Base-by-base conservation (phyloP, 2,888 invertebrate genomes). In the Troilus luridus region DNA sequence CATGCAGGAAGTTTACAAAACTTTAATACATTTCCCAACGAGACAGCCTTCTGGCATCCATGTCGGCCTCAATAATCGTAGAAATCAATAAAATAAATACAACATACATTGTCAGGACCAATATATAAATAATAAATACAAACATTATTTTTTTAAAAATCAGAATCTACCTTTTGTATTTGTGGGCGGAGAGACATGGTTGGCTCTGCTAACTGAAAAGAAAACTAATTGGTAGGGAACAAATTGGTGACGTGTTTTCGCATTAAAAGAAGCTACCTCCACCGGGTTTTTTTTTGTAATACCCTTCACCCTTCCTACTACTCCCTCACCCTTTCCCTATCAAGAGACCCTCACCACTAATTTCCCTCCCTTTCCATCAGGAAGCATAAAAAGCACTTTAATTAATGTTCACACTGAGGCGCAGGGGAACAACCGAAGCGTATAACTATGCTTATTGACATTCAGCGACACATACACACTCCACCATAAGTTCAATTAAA, bases 231-330 rank as follows among this genome's bases (percentile, higher is more conserved):
- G 64, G 67, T 5, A 10, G 1, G 7, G 24, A 67, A 24, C 64
- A 67, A 67, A 67, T 67, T 67, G 67, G 67, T 67, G 24, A 67
- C 67, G 67, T 67, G 67, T 27, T 67, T 67, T 67, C 27, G 67
- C 67, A 67, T 67, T 67, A 67, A 67, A 67, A 7, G 24, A 24
- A 67, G 67, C 67, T n/a, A 41, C 41, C 64, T 0, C 21, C 67
- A 24, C 67, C 24, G 0, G n/a, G 24, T n/a, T 64, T 64, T 64
- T 24, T 64, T 64, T 10, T 64, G 9, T 64, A 64, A 24, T 11
- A 10, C 64, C 64, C n/a, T 8, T 59, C 59, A 10, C 59, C 59
- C 59, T 14, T 59, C 59, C 59, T 12, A 10, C 14, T 14, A 3
- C 59, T 59, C 14, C 59, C 7, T 8, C 59, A 12, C 10, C 59